Evolutionary conservation across 2,113 vertebrate genomes (phyloP).

Genomic region (Phylloscopus whistleri): DNA sequence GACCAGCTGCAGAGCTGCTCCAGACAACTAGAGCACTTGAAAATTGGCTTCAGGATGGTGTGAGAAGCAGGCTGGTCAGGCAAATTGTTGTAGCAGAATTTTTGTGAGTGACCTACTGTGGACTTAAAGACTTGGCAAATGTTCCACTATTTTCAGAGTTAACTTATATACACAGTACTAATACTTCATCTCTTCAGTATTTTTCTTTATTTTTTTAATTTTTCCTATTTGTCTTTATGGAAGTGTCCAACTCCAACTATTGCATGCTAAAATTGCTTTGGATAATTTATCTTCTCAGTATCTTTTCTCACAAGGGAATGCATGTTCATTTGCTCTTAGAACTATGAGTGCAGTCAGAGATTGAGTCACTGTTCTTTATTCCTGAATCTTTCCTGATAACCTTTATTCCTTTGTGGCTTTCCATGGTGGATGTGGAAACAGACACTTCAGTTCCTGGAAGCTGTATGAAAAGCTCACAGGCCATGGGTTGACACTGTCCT

Average conservation of each 20-base stretch:
- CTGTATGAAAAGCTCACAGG: neutral
- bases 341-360: neutral
- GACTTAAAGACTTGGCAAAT: neutral
- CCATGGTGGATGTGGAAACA: neutral
- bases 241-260: neutral
- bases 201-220: neutral
- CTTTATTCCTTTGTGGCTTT: neutral
- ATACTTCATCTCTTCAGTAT: neutral
- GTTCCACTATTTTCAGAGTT: neutral
- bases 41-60: neutral
- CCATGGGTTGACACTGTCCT: neutral
- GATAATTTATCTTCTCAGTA: neutral
- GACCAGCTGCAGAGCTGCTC: neutral
- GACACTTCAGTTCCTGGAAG: neutral
- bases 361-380: neutral
- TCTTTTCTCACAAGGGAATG: neutral
- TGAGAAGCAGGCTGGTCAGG: neutral
- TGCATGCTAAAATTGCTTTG: neutral
- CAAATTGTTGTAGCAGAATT: neutral
- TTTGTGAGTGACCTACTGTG: neutral
- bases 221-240: neutral
- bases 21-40: neutral
- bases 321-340: neutral
- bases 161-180: neutral
- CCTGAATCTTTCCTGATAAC: neutral